Percentiles rank a stretch among this genome's conserved stretches.
These are phyloP conservation scores for Lagopus muta DNA, from an alignment of 2,113 vertebrate species.

Conservation along the genomic window DNA sequence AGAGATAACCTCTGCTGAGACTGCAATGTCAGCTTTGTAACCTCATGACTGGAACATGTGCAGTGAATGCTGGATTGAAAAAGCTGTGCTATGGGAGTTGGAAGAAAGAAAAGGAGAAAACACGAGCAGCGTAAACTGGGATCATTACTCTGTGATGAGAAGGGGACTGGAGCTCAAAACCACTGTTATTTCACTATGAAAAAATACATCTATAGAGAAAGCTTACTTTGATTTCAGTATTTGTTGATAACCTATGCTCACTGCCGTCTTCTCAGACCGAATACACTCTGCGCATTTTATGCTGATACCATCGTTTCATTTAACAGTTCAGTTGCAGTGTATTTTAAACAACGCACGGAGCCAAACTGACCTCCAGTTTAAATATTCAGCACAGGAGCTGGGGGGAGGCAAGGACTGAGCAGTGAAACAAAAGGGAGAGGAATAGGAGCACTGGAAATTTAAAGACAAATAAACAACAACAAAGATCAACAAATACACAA, in stretches of 20 bases:
- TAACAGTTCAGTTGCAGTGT: neutral
- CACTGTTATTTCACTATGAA: conserved; percentile 10
- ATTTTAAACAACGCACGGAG: neutral
- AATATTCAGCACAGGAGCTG: conserved; percentile 3
- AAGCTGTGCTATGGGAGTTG: conserved; percentile 58
- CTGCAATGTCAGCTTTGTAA: conserved; percentile 78
- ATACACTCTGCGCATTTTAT: conserved; percentile 10
- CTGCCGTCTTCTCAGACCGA: conserved; percentile 8
- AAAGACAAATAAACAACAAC: neutral
- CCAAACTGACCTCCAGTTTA: conserved; percentile 28
- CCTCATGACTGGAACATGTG: conserved; percentile 68
- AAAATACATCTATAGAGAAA: conserved; percentile 23
- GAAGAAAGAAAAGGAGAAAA: conserved; percentile 55
- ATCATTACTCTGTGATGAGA: conserved; percentile 52
- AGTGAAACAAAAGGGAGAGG: neutral
- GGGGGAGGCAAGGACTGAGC: accelerated
- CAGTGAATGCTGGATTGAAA: conserved; percentile 68
- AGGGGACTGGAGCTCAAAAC: conserved; percentile 22
- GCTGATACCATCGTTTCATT: conserved; percentile 51
- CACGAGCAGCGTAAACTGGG: conserved; percentile 12
- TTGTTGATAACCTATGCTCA: conserved; percentile 37
- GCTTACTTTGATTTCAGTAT: conserved; percentile 51
- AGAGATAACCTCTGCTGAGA: conserved; percentile 80
- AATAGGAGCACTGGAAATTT: neutral
- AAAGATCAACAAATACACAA: neutral